phyloP scores from a whole-genome alignment of 2,888 invertebrate genomes.

The Eupithecia subfuscata region DNA sequence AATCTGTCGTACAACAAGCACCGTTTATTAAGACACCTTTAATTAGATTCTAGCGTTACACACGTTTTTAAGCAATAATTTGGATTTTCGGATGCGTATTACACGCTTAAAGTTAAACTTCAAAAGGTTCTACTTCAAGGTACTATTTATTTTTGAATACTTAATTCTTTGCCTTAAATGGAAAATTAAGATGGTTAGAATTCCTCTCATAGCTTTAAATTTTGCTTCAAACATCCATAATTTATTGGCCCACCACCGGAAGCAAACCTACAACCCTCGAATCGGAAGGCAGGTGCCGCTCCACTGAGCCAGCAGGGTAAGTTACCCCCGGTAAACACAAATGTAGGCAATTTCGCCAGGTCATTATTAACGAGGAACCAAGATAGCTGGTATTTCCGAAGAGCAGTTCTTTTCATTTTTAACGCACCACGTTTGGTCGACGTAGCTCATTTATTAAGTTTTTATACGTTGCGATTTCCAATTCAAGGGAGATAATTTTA shows the following conservation, averaged over 20 bases:
- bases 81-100: background rate
- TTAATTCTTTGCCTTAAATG: background rate
- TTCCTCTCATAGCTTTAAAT: background rate
- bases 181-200: background rate
- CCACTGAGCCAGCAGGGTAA: background rate
- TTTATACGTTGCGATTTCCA: constrained; percentile 21
- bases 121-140: no score
- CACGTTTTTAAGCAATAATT: background rate
- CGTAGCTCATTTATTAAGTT: constrained; percentile 25
- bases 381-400: background rate
- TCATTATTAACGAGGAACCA: constrained; percentile 9
- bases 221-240: background rate
- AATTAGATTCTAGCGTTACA: background rate
- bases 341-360: background rate
- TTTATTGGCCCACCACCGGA: background rate
- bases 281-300: constrained; percentile 10
- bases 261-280: background rate
- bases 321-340: background rate
- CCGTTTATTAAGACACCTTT: no score
- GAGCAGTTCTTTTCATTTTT: constrained; percentile 27
- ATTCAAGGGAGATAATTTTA: background rate
- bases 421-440: constrained; percentile 28
- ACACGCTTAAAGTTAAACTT: no score
- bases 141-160: background rate
- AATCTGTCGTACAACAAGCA: no score